Conservation (phyloP, 2,113 vertebrate genomes). For the Thunnus thynnus region DNA sequence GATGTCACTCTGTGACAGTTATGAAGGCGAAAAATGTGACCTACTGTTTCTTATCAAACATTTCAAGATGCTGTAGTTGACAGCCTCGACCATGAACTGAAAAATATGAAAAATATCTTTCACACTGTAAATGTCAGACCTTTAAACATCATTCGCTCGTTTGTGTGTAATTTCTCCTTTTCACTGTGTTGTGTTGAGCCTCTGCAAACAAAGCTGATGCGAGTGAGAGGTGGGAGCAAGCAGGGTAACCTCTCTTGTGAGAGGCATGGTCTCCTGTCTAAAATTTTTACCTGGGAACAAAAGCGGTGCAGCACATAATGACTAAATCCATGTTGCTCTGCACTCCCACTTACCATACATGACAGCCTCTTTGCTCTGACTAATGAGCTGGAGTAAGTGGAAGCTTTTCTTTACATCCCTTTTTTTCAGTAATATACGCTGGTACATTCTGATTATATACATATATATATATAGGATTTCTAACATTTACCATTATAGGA, state of each 20-base stretch:
- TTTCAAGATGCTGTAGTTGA: background rate
- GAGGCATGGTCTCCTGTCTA: slow-evolving; percentile 3
- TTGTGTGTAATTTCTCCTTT: background rate
- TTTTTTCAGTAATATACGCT: background rate
- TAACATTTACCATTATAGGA: background rate
- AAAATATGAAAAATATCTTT: background rate
- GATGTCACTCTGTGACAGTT: slow-evolving; percentile 35
- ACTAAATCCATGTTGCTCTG: slow-evolving; percentile 13
- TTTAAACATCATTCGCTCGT: background rate
- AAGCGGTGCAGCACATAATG: slow-evolving; percentile 38
- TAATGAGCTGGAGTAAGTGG: slow-evolving; percentile 30
- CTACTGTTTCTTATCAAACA: background rate
- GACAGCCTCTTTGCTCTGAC: slow-evolving; percentile 38
- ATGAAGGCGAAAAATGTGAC: slow-evolving; percentile 4
- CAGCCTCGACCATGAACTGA: background rate
- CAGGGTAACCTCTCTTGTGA: background rate
- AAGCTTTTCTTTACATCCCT: slow-evolving; percentile 21
- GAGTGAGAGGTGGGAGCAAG: background rate
- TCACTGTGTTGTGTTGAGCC: background rate
- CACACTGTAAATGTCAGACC: background rate
- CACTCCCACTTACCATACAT: slow-evolving; percentile 33
- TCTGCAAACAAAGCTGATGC: background rate
- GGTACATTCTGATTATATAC: background rate
- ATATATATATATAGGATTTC: background rate
- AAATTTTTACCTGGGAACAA: slow-evolving; percentile 38